Evolutionary conservation across 2,797 vertebrate species (phyloP).

Genomic region (Parauchenoglanis ngamensis): DNA sequence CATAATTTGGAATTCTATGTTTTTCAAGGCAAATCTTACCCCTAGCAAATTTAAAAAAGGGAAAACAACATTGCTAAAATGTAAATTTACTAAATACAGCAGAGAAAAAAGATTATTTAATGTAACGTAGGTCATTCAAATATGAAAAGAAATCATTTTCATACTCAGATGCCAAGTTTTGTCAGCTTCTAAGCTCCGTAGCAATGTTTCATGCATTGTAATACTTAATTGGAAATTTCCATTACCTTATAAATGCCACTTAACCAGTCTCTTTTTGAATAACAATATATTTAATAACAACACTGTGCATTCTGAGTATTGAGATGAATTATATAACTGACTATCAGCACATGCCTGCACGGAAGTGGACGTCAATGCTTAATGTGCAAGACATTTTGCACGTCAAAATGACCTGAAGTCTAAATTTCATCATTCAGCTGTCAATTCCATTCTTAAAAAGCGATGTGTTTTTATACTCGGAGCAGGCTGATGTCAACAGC

Average conservation of each 20-base stretch:
- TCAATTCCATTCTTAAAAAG: neutral
- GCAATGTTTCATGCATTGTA: neutral
- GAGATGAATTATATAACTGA: neutral
- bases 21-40: neutral
- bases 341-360: neutral
- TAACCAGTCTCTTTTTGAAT: neutral
- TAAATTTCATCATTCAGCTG: neutral
- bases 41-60: neutral
- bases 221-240: neutral
- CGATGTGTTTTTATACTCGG: neutral
- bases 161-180: neutral
- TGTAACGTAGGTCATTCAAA: neutral
- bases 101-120: neutral
- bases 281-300: neutral
- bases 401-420: neutral
- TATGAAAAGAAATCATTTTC: neutral
- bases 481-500: neutral
- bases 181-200: neutral
- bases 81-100: neutral
- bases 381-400: too few species aligned
- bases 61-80: neutral
- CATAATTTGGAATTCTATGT: neutral
- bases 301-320: neutral
- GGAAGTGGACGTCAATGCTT: neutral
- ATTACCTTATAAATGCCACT: neutral